Base-by-base conservation (phyloP, 2,113 vertebrate genomes). In the Ranitomeya variabilis region DNA sequence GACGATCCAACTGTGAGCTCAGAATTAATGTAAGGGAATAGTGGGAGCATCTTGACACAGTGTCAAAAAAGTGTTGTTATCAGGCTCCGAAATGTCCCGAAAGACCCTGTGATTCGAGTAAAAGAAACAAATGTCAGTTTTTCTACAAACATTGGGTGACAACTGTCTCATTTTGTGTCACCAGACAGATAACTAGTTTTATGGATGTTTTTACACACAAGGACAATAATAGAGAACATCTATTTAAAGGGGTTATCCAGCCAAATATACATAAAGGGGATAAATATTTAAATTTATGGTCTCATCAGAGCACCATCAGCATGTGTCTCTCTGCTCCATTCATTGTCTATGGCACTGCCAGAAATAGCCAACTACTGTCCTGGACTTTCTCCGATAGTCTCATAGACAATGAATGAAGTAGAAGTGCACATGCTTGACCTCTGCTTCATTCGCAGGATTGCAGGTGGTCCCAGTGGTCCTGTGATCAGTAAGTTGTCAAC, bases 1-100 rank as follows among this genome's bases (percentile, higher is more conserved):
- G 92, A 92, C 89, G 90, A 92, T 94, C 92, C 91, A 90, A 83
- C 92, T 93, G 92, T 93, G 93, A 93, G 92, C 92, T 93, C 92
- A 92, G 91, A 91, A 90, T 69, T 79, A 90, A 91, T 79, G 76
- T 54, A 66, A 79, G 91, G 60, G 87, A 89, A 86, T 91, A 93
- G 90, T 26, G 45, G 89, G 91, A 92, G 91, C 92, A 92, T 93
- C 92, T 94, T 93, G 91, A 92, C 91, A 92, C 87, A 37, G 89
- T 92, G 91, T 94, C 91, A 92, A 90, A 92, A 91, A 91, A 92
- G 26, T 79, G 59, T 86, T 85, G 54, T 74, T 77, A 74, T 86
- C 37, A 67, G 55, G 77, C 59, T 78, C 14, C 14, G 71, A 78
- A 60, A 86, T 86, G 85, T 86, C 85, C 73, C 78, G 45, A 86